Percentiles rank a stretch among this genome's conserved stretches.
phyloP scores from a whole-genome alignment of 2,113 vertebrate species.

The Nestor notabilis region DNA sequence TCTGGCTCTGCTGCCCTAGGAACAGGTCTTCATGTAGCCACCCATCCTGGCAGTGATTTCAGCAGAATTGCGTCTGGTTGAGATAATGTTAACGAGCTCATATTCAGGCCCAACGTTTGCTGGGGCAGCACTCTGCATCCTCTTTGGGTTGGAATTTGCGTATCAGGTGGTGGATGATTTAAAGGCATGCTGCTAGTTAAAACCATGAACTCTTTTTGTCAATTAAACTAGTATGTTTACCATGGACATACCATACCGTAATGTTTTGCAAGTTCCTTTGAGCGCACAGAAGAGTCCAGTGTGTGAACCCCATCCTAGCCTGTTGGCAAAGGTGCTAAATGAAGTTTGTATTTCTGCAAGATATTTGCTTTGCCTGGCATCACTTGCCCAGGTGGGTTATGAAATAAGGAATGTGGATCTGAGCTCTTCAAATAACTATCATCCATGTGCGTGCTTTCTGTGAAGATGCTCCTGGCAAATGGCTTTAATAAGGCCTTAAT shows the following conservation, averaged over 20 bases:
- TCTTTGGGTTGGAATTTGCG: neutral
- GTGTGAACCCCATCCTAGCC: neutral
- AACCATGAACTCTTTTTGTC: neutral
- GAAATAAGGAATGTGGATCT: neutral
- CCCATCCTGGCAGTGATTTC: neutral
- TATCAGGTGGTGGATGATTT: neutral
- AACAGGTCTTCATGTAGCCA: neutral
- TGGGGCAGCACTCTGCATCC: neutral
- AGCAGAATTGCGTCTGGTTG: neutral
- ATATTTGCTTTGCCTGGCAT: neutral
- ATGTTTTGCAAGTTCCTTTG: neutral
- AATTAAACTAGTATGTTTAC: neutral
- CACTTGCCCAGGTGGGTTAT: neutral
- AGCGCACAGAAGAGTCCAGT: neutral
- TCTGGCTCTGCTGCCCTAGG: neutral
- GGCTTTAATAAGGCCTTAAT: conserved; percentile 10
- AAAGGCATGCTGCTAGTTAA: neutral
- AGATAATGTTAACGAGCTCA: neutral
- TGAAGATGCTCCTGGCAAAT: neutral
- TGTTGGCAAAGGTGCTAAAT: neutral
- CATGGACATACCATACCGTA: neutral
- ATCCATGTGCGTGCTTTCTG: neutral
- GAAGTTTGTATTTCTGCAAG: neutral
- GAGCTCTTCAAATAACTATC: neutral
- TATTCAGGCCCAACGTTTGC: neutral